A percentile compares a stretch with the other conserved stretches of the same genome.
These are phyloP conservation scores for Oithona nana DNA, from an alignment of 2,888 invertebrate species.

Conservation along the genomic window DNA sequence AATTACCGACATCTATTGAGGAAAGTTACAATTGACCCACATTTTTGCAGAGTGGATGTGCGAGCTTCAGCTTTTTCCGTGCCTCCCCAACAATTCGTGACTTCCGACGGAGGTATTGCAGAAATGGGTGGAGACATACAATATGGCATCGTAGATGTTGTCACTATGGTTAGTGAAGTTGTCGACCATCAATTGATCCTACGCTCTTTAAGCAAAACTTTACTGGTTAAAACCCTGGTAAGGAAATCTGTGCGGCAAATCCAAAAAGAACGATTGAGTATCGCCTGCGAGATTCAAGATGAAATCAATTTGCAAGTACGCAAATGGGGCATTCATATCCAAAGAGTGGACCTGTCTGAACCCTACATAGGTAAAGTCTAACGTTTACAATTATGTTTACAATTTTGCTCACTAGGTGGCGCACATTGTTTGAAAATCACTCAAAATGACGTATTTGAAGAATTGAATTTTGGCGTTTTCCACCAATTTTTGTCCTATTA, in stretches of 20 bases:
- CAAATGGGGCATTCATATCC: conserved; percentile 16
- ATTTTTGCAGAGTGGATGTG: conserved; percentile 11
- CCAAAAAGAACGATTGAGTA: conserved; percentile 2
- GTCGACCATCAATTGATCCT: conserved; percentile 14
- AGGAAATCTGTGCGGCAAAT: conserved; percentile 9
- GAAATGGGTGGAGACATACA: conserved; percentile 17
- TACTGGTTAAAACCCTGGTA: conserved; percentile 11
- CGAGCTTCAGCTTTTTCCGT: conserved; percentile 16
- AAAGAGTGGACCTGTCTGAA: conserved; percentile 6
- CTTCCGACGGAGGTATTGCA: conserved; percentile 8
- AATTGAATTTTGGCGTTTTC: too few relatives aligned
- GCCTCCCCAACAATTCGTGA: conserved; percentile 15
- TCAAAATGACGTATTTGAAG: too few relatives aligned
- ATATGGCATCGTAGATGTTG: conserved; percentile 16
- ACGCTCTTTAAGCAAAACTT: conserved; percentile 8
- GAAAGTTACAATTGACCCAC: too few relatives aligned
- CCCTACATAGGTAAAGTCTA: too few relatives aligned
- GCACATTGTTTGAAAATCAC: too few relatives aligned
- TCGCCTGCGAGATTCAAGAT: conserved; percentile 4
- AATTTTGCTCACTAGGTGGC: too few relatives aligned
- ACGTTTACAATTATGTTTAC: too few relatives aligned
- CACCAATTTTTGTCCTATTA: too few relatives aligned
- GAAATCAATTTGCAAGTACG: conserved; percentile 12
- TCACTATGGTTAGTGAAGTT: conserved; percentile 15
- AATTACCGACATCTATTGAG: too few relatives aligned